These are phyloP conservation scores for Neopipo cinnamomea DNA, from an alignment of 2,113 vertebrate genomes.

Conservation along the genomic window DNA sequence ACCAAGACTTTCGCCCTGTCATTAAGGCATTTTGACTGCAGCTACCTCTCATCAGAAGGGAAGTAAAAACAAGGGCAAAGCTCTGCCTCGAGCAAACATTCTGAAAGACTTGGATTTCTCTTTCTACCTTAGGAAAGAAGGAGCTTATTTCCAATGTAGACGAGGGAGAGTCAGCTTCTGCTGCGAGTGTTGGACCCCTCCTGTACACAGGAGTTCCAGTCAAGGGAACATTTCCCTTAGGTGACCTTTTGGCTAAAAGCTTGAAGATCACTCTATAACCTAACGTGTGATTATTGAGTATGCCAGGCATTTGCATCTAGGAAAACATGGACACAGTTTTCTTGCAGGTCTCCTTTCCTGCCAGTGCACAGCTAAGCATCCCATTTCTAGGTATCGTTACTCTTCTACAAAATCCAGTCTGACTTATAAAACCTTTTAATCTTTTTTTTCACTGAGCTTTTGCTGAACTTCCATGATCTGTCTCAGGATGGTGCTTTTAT, in stretches of 20 bases:
- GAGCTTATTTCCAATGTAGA: not conserved
- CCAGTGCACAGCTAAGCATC: not conserved
- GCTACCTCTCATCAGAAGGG: not conserved
- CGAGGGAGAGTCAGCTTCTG: not conserved
- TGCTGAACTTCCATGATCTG: not conserved
- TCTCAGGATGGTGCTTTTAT: not conserved
- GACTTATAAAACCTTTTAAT: not conserved
- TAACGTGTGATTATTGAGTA: not conserved
- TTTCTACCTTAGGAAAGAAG: not conserved
- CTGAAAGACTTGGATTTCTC: not conserved
- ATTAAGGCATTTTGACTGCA: not conserved
- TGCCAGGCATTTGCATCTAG: not conserved
- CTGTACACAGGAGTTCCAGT: accelerated
- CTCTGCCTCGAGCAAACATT: not conserved
- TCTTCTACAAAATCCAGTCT: not conserved
- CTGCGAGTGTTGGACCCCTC: not conserved
- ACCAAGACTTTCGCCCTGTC: not conserved
- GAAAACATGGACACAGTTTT: not conserved
- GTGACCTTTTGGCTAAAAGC: not conserved
- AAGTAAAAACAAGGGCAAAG: not conserved
- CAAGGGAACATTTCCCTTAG: not conserved
- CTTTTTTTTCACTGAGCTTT: not conserved
- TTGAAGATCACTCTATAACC: not conserved
- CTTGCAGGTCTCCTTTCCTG: not conserved
- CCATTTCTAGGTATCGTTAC: not conserved